Evolutionary conservation across 2,888 invertebrate genomes (phyloP), one percentile per base, ranked within the genome.

Genomic region (Neria commutata): DNA sequence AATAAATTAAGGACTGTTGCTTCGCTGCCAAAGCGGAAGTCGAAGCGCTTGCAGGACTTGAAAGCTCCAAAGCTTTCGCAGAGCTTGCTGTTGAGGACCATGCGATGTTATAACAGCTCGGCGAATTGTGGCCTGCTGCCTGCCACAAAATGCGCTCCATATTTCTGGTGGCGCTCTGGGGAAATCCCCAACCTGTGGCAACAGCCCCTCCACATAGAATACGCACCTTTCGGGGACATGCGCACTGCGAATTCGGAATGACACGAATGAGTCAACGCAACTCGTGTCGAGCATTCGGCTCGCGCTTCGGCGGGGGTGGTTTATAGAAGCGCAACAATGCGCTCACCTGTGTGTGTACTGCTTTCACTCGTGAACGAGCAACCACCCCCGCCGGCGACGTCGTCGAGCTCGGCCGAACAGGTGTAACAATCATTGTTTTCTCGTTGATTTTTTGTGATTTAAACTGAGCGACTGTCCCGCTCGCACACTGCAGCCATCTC

Each of bases 371-470:
- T 37, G 37, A 14, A 21, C 21, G 14, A 17, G 8, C 42, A 6
- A 61, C 66, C 52, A 67, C 69, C 68, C 70, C 65, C 63, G 61
- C 56, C 49, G 16, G 19, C 49, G 29, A 61, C 62, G 23, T 61
- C 60, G 65, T 63, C 29, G 29, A 42, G 42, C 19, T 6, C 70
- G 69, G 69, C 70, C 73, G 70, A 77, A 75, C 78, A 78, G 77
- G 77, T 77, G 77, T 76, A 78, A 77, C 74, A 76, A 72, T 75
- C 75, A 70, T 74, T 72, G 73, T 74, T 73, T 75, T 74, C 74
- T 71, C 74, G 74, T 74, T 76, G 72, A 73, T 74, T 74, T 76
- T 73, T 54, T 55, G 58, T 62, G 66, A 64, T 67, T 70, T 66
- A 52, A 62, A 69, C 56, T 68, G 65, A 64, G 62, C 61, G 65